Evolutionary conservation across 2,888 invertebrate species (phyloP), one percentile per base, ranked within the genome.

Genomic region (Hecatera dysodea): DNA sequence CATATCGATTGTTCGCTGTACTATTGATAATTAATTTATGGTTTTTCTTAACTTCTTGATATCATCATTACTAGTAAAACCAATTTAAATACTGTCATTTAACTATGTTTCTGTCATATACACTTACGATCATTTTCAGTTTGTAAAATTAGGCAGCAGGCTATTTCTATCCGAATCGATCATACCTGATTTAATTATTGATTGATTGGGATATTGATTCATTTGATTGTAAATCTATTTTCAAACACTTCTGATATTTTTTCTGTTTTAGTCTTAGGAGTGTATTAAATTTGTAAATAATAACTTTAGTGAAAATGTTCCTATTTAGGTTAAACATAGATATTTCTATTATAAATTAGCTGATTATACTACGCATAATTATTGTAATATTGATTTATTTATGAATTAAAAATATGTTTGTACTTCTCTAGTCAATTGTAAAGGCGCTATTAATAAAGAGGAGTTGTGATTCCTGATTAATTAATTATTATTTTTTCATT

Each of bases 401-500:
- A 93, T 92, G 75, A 1, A 86, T 79, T 79, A 52, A 70, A 55
- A 78, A 82, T 84, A 60, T 82, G 84, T 83, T 88, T 89, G 84
- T 90, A 93, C 90, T 94, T 93, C 92, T 91, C 94, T 95, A 95
- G 94, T 95, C 94, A 94, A 87, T 86, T 84, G 75, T 75, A 90
- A 89, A 87, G 91, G 92, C 92, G 92, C 93, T 94, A 91, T 86
- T 71, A 93, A 91, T 93, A 92, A 90, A 93, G 91, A 92, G 91
- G 91, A 92, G 91, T 89, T 87, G 82, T 86, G 81, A 90, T 91
- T 92, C 90, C 90, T 88, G 82, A 89, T 89, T 86, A 83, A 77
- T 80, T 56, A 75, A 65, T 24, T 36, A 42, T 64, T 78, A 70
- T 67, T 56, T 80, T 80, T 82, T 84, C 29, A 76, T 82, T 85